Evolutionary conservation across 2,797 vertebrate genomes (phyloP).

Genomic region (Acipenser oxyrinchus): DNA sequence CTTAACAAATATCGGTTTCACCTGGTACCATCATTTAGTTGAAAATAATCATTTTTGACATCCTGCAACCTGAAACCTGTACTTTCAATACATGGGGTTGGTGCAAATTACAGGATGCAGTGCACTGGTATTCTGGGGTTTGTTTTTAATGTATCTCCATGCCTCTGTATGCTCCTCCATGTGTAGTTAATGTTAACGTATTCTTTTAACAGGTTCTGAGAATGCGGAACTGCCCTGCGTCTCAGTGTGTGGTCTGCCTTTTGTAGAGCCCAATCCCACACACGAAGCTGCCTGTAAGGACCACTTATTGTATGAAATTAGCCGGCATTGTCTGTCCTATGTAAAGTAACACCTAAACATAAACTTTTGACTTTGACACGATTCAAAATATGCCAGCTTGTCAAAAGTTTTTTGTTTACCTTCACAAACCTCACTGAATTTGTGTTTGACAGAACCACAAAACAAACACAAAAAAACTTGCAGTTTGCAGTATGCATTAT

Average conservation of each 20-base stretch:
- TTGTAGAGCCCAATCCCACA: conserved; percentile 57
- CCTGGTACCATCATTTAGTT: conserved; percentile 22
- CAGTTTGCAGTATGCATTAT: no score
- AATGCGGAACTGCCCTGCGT: conserved; percentile 41
- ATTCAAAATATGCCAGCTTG: no score
- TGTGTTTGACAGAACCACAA: no score
- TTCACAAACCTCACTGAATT: no score
- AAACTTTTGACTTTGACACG: conserved; percentile 23
- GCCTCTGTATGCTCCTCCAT: conserved; percentile 47
- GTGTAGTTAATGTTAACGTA: conserved; percentile 53
- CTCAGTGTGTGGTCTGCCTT: conserved; percentile 77
- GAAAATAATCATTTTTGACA: conserved; percentile 35
- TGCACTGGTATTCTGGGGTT: conserved; percentile 41
- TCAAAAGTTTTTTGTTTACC: no score
- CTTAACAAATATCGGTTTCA: conserved; percentile 26
- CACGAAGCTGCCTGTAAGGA: conserved; percentile 29
- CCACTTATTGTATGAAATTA: conserved; percentile 38
- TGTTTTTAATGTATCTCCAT: conserved; percentile 48
- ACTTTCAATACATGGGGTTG: conserved; percentile 35
- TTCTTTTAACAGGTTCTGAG: conserved; percentile 55
- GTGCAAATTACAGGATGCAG: conserved; percentile 46
- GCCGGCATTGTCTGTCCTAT: conserved; percentile 38
- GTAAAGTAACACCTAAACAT: conserved; percentile 30
- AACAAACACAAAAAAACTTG: no score
- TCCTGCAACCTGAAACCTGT: conserved; percentile 49